A percentile compares a stretch with the other conserved stretches of the same genome.
Evolutionary conservation across 2,797 vertebrate species (phyloP).

Genomic region (Enteromius thamalakanensis): DNA sequence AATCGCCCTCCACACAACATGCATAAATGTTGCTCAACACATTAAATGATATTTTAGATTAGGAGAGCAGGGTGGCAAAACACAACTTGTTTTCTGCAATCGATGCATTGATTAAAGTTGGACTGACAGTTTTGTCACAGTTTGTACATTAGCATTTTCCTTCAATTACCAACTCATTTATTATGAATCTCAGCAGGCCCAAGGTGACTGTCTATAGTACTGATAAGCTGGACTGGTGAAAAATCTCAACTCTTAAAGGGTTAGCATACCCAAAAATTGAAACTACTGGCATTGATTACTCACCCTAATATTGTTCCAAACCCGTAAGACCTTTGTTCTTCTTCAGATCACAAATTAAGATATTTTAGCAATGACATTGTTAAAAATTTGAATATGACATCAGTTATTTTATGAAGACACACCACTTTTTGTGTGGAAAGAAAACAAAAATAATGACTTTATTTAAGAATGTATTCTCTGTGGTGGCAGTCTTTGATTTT

Average conservation of each 20-base stretch:
- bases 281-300: neutral
- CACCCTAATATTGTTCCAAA: neutral
- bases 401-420: neutral
- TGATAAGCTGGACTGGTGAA: neutral
- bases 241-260: neutral
- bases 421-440: neutral
- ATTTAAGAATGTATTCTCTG: neutral
- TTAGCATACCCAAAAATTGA: neutral
- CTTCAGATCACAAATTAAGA: neutral
- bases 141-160: conserved; percentile 1
- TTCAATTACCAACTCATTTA: conserved; percentile 9
- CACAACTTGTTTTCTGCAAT: neutral
- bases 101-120: neutral
- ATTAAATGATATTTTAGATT: neutral
- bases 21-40: conserved; percentile 7
- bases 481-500: neutral
- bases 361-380: neutral
- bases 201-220: neutral
- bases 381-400: neutral
- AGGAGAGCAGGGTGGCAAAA: neutral
- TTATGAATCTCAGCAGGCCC: conserved; percentile 4
- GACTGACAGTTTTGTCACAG: conserved; percentile 9
- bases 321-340: neutral
- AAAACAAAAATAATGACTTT: neutral
- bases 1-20: neutral